Conservation (phyloP, 2,888 invertebrate genomes). For the Glyphotaelius pellucidus region DNA sequence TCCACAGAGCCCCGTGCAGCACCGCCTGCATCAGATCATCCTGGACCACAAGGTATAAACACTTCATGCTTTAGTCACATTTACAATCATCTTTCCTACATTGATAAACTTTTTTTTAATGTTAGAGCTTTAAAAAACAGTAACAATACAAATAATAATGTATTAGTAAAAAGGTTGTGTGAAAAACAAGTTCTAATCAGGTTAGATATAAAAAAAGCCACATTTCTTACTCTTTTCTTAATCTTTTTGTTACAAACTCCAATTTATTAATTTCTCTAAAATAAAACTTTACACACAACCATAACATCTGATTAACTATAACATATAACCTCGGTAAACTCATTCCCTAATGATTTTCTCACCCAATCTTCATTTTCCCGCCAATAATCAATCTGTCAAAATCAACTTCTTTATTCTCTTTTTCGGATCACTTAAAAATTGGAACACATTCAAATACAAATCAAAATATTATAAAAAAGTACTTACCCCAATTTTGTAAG, state of each 20-base stretch:
- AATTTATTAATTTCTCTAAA: not conserved
- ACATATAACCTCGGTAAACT: not conserved
- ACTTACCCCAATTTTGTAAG: not conserved
- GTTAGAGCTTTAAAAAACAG: no score
- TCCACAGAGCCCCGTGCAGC: constrained; percentile 84
- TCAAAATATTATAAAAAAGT: not conserved
- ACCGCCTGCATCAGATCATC: constrained; percentile 88
- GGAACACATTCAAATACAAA: not conserved
- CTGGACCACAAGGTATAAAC: constrained; percentile 84
- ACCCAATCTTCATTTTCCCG: not conserved
- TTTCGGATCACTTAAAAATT: not conserved
- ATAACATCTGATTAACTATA: not conserved
- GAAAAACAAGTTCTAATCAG: no score
- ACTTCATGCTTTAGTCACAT: not conserved
- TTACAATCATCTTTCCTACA: no score
- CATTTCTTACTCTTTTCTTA: not conserved
- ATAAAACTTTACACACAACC: not conserved
- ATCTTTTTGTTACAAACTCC: not conserved
- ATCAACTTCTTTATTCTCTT: not conserved
- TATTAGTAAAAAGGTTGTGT: no score
- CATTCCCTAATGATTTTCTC: not conserved
- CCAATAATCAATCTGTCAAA: not conserved
- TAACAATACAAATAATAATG: no score
- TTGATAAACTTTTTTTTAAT: no score
- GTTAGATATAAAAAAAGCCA: no score